Base-by-base conservation (phyloP, 2,113 vertebrate genomes). In the Suncus etruscus region DNA sequence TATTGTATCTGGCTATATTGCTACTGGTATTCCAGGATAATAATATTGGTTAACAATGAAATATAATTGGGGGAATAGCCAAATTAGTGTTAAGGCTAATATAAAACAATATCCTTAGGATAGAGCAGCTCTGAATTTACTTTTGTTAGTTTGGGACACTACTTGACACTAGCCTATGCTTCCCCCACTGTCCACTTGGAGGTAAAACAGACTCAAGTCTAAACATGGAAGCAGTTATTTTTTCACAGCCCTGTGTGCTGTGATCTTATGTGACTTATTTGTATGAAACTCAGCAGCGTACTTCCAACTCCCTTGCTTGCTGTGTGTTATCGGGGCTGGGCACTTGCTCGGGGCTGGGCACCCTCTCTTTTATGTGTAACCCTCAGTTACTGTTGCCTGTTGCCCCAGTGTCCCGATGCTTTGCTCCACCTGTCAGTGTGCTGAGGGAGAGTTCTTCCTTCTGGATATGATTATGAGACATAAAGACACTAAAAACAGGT, bases 61-160 rank as follows among this genome's bases (percentile, higher is more conserved):
- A 79, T 75, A 58, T 70, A 87, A 39, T 39, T 63, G 77, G 31
- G n/a, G 70, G 72, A 61, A 93, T 91, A 89, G 63, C 89, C 94
- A 93, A 93, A 95, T 45, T 93, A 50, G 11, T 74, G 3, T 86
- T 86, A 83, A 85, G 87, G 58, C 54, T 65, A 88, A 92, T 81
- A n/a, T 88, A 78, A 93, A 95, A 66, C 83, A 70, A 51, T 90
- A 87, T 10, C 11, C 16, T 80, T 87, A 80, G 20, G 68, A 29
- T 80, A 79, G 27, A 91, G 31, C 7, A 86, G 31, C 15, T 89
- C 0, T 83, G 14, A 48, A n/a, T 58, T 79, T 93, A 20, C 81
- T 91, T 90, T 73, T 92, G 24, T 94, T 88, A 65, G 2, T 81
- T 84, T 84, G 65, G 75, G 48, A 6, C 5, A 66, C 18, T 75